Percentiles rank a stretch among this genome's conserved stretches.
phyloP scores from a whole-genome alignment of 1,140 invertebrate species.

The Maniola jurtina region DNA sequence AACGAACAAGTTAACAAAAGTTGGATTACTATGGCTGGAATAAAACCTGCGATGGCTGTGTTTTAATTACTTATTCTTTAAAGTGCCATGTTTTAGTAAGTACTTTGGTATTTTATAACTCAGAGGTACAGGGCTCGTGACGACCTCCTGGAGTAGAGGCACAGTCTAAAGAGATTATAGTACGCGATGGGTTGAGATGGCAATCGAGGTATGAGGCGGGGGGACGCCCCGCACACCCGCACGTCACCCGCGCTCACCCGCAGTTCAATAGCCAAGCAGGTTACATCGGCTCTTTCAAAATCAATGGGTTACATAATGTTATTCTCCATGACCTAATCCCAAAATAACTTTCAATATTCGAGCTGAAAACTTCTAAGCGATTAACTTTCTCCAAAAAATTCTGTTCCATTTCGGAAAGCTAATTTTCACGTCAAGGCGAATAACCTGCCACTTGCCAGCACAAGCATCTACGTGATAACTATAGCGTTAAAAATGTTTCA shows the following conservation, averaged over 20 bases:
- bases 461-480: background rate
- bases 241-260: no score
- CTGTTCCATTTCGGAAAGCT: background rate
- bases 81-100: background rate
- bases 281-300: no score
- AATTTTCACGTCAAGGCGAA: background rate
- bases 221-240: no score
- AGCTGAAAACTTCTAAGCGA: background rate
- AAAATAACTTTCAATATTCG: conserved; percentile 1
- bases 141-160: no score
- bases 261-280: no score
- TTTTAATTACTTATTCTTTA: background rate
- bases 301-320: no score
- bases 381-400: background rate
- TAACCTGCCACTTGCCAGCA: background rate
- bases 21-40: background rate
- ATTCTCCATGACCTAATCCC: background rate
- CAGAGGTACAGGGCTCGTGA: no score
- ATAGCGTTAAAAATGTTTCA: no score
- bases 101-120: no score
- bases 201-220: no score
- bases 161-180: no score
- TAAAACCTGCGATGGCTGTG: conserved; percentile 6
- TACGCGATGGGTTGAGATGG: no score
- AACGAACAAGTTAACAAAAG: conserved; percentile 5